Evolutionary conservation across 2,888 invertebrate species (phyloP), one percentile per base, ranked within the genome.

Genomic region (Cordylochernes scorpioides): DNA sequence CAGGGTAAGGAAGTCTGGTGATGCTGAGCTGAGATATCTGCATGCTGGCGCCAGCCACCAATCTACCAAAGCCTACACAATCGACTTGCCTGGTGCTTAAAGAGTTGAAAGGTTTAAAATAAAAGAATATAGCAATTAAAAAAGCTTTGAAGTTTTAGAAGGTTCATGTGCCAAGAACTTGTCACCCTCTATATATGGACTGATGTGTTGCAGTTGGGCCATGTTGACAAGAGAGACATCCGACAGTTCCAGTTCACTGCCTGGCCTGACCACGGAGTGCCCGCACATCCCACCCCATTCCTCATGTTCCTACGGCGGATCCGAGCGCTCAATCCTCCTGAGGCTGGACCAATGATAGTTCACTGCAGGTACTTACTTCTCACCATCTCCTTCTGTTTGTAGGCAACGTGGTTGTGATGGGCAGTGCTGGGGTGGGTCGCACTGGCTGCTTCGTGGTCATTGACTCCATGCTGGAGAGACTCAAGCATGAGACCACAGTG

Each of bases 261-360:
- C 4, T 97, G 97, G 97, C 94, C 97, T 2, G 97, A 99, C 57
- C 97, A 97, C 49, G 94, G 64, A 2, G 94, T 97, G 3, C 94
- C 97, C 3, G 94, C 94, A 52, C 88, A 94, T 56, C 91, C 97
- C 0, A 94, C 94, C 1, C 94, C 94, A 0, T 86, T 97, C 59
- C 61, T 97, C 41, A 84, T 91, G 58, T 99, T 99, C 59, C 61
- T 97, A 47, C 67, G 82, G 30, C 67, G 97, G 34, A 88, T 97
- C 10, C 71, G 77, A 41, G 71, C 73, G 34, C 58, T 86, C 44
- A 88, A 86, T 49, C 78, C 84, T 1, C 63, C 70, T 4, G 88
- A 91, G 40, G 71, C 82, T 24, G 94, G 94, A 1, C 91, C 94
- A 0, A 65, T 91, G 44, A 68, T 88, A 9, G 82, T 86, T 1